phyloP scores from a whole-genome alignment of 2,888 invertebrate species.

The Anticlea derivata region DNA sequence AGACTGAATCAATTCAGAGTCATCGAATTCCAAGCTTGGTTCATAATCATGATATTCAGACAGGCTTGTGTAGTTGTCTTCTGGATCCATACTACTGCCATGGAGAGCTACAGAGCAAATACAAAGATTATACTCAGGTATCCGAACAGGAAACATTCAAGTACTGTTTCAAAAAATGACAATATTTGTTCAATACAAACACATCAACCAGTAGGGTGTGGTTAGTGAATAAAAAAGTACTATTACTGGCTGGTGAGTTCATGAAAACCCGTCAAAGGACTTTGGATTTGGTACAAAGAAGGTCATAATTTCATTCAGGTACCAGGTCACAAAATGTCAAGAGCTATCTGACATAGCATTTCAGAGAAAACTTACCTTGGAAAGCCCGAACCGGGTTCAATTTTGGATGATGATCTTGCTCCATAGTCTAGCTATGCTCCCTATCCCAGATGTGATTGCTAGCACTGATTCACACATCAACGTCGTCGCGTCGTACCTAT shows the following conservation, averaged over 20 bases:
- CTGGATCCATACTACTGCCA: constrained; percentile 74
- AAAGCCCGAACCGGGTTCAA: constrained; percentile 72
- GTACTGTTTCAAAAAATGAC: not conserved
- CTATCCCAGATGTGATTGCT: constrained; percentile 15
- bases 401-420: constrained; percentile 71
- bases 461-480: constrained; percentile 22
- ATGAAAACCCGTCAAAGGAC: no score
- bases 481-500: constrained; percentile 17
- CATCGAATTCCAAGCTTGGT: constrained; percentile 98
- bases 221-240: not conserved
- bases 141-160: constrained; percentile 9
- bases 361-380: constrained; percentile 56
- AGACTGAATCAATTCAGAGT: constrained; percentile 92
- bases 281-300: no score
- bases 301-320: no score
- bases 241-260: no score
- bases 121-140: constrained; percentile 1
- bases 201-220: no score
- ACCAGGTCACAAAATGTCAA: no score
- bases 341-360: no score
- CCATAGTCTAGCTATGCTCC: constrained; percentile 47
- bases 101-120: constrained; percentile 55
- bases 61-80: constrained; percentile 93
- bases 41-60: constrained; percentile 97
- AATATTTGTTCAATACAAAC: not conserved